Percentiles rank a stretch among this genome's conserved stretches.
phyloP scores from a whole-genome alignment of 1,140 invertebrate species.

The Harpegnathos saltator region DNA sequence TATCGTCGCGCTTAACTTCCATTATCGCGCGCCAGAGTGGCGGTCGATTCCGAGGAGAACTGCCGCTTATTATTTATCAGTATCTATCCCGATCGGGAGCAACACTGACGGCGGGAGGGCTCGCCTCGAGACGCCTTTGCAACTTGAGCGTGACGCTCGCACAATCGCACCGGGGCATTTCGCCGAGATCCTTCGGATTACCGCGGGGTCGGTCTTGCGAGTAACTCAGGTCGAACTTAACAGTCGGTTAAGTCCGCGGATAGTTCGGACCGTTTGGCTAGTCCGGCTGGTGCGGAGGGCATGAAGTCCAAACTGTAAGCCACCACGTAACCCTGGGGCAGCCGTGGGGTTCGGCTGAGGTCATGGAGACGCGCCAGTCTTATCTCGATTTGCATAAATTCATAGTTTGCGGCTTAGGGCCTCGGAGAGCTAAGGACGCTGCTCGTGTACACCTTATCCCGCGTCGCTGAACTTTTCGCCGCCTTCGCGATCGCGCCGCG shows the following conservation, averaged over 20 bases:
- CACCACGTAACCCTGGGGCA: conserved; percentile 68
- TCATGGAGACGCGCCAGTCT: conserved; percentile 79
- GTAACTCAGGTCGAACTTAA: conserved; percentile 79
- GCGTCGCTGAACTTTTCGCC: conserved; percentile 37
- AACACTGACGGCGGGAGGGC: conserved; percentile 15
- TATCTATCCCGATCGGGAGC: conserved; percentile 34
- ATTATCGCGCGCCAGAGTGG: neutral
- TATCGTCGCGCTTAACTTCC: conserved; percentile 34
- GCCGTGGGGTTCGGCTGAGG: conserved; percentile 70
- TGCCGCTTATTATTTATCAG: conserved; percentile 48
- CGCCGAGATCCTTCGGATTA: conserved; percentile 65
- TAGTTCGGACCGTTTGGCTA: conserved; percentile 66
- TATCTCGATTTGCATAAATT: conserved; percentile 85
- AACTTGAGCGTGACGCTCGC: conserved; percentile 41
- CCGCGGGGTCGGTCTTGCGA: conserved; percentile 63
- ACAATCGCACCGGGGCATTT: conserved; percentile 48
- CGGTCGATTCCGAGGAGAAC: no score
- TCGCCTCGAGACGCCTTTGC: conserved; percentile 43
- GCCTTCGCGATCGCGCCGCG: conserved; percentile 13
- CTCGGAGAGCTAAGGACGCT: conserved; percentile 73
- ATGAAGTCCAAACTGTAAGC: conserved; percentile 73
- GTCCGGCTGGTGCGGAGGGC: conserved; percentile 58
- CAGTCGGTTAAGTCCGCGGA: conserved; percentile 79
- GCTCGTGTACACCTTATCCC: conserved; percentile 42
- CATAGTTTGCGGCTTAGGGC: conserved; percentile 80